These are phyloP conservation scores for Eupleurogrammus muticus DNA, from an alignment of 2,797 vertebrate genomes.

Conservation along the genomic window DNA sequence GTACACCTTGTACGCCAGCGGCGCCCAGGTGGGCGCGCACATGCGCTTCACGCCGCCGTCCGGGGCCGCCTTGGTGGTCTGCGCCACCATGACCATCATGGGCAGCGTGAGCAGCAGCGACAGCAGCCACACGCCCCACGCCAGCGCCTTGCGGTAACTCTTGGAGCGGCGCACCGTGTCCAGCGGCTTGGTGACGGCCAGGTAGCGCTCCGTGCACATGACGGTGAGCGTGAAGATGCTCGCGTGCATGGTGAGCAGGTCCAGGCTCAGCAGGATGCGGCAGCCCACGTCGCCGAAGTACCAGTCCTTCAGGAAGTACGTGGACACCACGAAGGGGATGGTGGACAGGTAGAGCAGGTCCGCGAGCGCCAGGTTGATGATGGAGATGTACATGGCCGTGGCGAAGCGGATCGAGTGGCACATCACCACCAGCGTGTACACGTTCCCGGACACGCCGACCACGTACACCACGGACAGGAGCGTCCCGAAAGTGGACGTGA, in stretches of 20 bases:
- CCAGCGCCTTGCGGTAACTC: constrained; percentile 87
- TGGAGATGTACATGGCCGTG: constrained; percentile 92
- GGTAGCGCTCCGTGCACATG: constrained; percentile 93
- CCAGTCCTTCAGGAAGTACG: constrained; percentile 94
- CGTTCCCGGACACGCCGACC: constrained; percentile 90
- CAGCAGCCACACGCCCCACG: constrained; percentile 88
- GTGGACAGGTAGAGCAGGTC: constrained; percentile 94
- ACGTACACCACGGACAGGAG: constrained; percentile 90
- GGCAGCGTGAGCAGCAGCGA: constrained; percentile 89
- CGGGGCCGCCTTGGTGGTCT: constrained; percentile 77
- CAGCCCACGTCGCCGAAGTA: constrained; percentile 93
- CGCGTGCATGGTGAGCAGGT: constrained; percentile 96
- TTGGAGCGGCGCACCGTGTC: constrained; percentile 87
- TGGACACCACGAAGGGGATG: constrained; percentile 93
- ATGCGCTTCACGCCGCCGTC: constrained; percentile 88
- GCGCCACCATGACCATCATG: constrained; percentile 92
- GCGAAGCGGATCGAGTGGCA: constrained; percentile 91
- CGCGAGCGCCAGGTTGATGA: constrained; percentile 92
- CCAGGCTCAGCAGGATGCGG: constrained; percentile 91
- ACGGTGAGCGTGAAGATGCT: constrained; percentile 94
- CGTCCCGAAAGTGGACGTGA: constrained; percentile 90
- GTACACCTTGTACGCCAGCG: constrained; percentile 89
- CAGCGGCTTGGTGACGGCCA: constrained; percentile 91
- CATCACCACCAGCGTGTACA: constrained; percentile 93
- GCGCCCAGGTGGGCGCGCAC: constrained; percentile 91